Base-by-base conservation (phyloP, 2,113 vertebrate species). In the Spizaetus ornatus region DNA sequence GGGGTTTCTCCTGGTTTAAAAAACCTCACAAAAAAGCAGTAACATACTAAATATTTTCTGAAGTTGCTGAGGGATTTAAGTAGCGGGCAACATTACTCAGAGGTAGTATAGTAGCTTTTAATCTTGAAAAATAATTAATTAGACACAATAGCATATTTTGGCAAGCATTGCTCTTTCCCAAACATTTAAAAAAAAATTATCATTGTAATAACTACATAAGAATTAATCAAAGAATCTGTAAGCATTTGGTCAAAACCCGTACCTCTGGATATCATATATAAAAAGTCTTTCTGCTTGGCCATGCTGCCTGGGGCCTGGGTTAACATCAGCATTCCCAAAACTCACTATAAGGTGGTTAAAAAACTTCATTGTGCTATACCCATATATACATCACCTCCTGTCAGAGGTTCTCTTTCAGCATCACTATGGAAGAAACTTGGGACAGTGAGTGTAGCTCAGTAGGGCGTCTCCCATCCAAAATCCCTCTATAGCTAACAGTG, bases 231-330 rank as follows among this genome's bases (percentile, higher is more conserved):
- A 11, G 5, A 63, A 31, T 84, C 31, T 0, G 0, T 19, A 81
- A 80, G 4, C 26, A 32, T 61, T 91, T 66, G 22, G 16, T 31
- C 27, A 81, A 72, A 81, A 42, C 4, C 14, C 4, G 1, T 45
- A 42, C 13, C 7, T 82, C 66, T 86, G 15, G 11, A n/a, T 76
- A 63, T 23, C 0, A 0, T 34, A 59, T 6, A 8, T n/a, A 61
- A 42, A 69, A 77, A 53, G 22, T 25, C 17, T 69, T 77, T 61
- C 40, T 77, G 12, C 14, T 72, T 63, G 42, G 12, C 36, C 10
- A 13, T 59, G 8, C 6, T 43, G 20, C 50, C 21, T 59, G 77
- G 16, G 26, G 27, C 10, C 45, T 72, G 15, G 19, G 16, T 86
- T 45, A 81, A 82, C 10, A 34, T 14, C 8, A n/a, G 13, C 4